These are phyloP conservation scores for Bombus balteatus DNA, from an alignment of 1,140 invertebrate genomes.

Conservation along the genomic window DNA sequence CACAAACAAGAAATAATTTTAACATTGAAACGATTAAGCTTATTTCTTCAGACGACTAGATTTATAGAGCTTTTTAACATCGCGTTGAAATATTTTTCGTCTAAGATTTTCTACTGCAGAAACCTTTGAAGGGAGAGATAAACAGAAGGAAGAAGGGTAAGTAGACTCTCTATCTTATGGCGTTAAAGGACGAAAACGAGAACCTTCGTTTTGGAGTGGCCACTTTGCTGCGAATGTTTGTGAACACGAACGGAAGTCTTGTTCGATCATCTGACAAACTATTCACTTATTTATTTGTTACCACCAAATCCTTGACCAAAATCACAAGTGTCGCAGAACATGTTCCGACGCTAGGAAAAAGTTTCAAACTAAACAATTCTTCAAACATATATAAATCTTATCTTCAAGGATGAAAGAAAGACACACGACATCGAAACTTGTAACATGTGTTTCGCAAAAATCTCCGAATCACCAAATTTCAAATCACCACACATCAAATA, in stretches of 20 bases:
- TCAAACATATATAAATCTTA: not conserved
- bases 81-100: conserved; percentile 4
- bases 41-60: conserved; percentile 10
- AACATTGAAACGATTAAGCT: not conserved
- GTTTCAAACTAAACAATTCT: not conserved
- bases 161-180: conserved; percentile 39
- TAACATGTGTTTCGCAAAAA: conserved; percentile 25
- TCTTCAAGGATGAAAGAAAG: not conserved
- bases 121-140: conserved; percentile 40
- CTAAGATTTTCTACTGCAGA: conserved; percentile 26
- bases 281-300: conserved; percentile 7
- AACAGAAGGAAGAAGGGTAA: conserved; percentile 56
- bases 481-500: conserved; percentile 39
- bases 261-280: conserved; percentile 35
- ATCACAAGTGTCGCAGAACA: too few species aligned
- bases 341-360: not conserved
- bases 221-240: conserved; percentile 53
- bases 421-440: not conserved
- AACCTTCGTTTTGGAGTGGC: conserved; percentile 31
- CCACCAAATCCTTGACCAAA: not conserved
- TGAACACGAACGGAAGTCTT: conserved; percentile 51
- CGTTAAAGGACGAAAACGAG: conserved; percentile 36
- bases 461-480: conserved; percentile 4
- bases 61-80: not conserved
- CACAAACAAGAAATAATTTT: not conserved